Evolutionary conservation across 2,888 invertebrate genomes (phyloP).

Genomic region (Sphinx pinastri): DNA sequence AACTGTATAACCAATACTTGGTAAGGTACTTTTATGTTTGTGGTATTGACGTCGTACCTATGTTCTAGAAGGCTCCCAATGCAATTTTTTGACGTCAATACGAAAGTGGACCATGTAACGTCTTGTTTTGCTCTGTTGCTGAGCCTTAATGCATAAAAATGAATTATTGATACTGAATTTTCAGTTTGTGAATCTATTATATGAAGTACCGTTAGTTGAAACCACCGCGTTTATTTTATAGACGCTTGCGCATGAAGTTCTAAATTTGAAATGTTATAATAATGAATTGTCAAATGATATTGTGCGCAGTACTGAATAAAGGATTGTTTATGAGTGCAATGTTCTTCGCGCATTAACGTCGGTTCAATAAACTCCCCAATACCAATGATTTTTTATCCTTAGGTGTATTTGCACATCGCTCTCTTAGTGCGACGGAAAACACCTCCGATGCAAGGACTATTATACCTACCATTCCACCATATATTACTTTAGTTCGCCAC

Average conservation of each 20-base stretch:
- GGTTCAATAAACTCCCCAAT: constrained; percentile 11
- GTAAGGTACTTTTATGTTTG: too few species aligned
- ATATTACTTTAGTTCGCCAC: neutral
- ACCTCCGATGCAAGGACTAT: neutral
- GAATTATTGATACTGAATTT: constrained; percentile 16
- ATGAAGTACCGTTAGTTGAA: neutral
- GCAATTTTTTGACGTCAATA: constrained; percentile 1
- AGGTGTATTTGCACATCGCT: constrained; percentile 19
- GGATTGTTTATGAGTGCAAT: constrained; percentile 22
- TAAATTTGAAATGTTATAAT: neutral
- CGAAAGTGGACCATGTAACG: neutral
- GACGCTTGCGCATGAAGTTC: neutral
- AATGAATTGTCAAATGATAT: neutral
- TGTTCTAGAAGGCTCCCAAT: neutral
- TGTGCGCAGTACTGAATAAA: constrained; percentile 13
- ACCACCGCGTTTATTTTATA: neutral
- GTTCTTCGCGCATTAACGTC: constrained; percentile 14
- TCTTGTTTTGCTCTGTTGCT: neutral
- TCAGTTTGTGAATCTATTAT: neutral
- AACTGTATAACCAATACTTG: neutral
- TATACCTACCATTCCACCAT: neutral
- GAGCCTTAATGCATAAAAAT: neutral
- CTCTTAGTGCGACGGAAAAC: constrained; percentile 12
- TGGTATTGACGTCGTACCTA: neutral
- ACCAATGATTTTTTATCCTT: constrained; percentile 18